Conservation (phyloP, 2,797 vertebrate genomes). For the Vireo griseus region DNA sequence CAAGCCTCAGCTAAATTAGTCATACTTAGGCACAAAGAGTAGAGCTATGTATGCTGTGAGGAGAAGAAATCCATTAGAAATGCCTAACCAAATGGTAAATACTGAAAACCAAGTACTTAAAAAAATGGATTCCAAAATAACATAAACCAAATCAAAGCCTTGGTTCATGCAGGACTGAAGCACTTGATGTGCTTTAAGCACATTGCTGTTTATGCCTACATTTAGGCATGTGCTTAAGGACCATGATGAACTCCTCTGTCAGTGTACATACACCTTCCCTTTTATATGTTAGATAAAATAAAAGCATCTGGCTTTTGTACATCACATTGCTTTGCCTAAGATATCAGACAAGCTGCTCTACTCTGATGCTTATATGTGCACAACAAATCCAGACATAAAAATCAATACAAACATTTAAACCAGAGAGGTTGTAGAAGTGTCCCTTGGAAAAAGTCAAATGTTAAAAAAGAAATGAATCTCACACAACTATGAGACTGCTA, state of each 20-base stretch:
- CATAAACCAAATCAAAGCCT: neutral
- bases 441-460: constrained; percentile 63
- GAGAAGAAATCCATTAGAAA: constrained; percentile 35
- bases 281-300: neutral
- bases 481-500: neutral
- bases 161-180: neutral
- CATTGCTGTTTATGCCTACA: neutral
- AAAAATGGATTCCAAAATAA: neutral
- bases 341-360: constrained; percentile 40
- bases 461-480: constrained; percentile 34
- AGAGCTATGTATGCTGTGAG: neutral
- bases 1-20: constrained; percentile 25
- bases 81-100: constrained; percentile 2
- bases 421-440: constrained; percentile 35
- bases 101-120: neutral
- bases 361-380: constrained; percentile 48
- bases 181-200: neutral
- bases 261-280: neutral
- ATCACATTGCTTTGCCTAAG: constrained; percentile 49
- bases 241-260: neutral
- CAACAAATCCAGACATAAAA: constrained; percentile 70
- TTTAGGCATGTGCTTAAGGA: neutral
- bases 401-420: constrained; percentile 74
- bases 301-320: constrained; percentile 3
- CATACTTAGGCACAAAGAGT: constrained; percentile 6